Base-by-base conservation (phyloP, 2,888 invertebrate species). In the Barypeithes pellucidus region DNA sequence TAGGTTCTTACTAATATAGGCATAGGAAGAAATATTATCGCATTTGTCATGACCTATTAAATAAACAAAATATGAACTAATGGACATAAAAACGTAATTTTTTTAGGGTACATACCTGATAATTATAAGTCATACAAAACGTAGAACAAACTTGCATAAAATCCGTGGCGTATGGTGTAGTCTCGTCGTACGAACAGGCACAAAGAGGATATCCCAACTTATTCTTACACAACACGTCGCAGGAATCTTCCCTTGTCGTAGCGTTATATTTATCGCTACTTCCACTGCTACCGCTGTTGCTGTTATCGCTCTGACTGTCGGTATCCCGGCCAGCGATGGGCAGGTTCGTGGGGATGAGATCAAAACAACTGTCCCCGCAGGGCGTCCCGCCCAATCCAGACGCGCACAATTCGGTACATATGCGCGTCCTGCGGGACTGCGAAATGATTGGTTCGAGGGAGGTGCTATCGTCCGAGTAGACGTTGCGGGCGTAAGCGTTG, bases 181-280 rank as follows among this genome's bases (percentile, higher is more conserved):
- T 73, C 52, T 57, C 60, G 16, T 65, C 67, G 45, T 76, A 75
- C 0, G 77, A 77, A 77, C 90, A 90, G 76, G 84, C 84, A 83
- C 90, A 90, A 9, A 90, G 84, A 0, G 90, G 90, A 9, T 86
- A 80, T 90, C 92, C 92, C 54, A 92, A 84, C 72, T 87, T 86
- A 81, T 90, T 89, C 67, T 85, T 83, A 83, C 92, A 92, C 65
- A 92, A 87, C 39, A 89, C 85, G 0, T 89, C 88, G 79, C 92
- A 92, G 68, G 91, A 90, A 60, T 84, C 85, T 45, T 85, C 85
- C 22, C 90, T 82, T 3, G 89, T 88, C 14, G 85, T 36, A 89
- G 81, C 11, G 65, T 74, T 76, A 52, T 73, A 72, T n/a, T 77
- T 79, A 77, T 76, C 75, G 73, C 67, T 57, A 57, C 36, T 45